Conservation (phyloP, 2,888 invertebrate genomes). For the Gandaritis pyraliata region DNA sequence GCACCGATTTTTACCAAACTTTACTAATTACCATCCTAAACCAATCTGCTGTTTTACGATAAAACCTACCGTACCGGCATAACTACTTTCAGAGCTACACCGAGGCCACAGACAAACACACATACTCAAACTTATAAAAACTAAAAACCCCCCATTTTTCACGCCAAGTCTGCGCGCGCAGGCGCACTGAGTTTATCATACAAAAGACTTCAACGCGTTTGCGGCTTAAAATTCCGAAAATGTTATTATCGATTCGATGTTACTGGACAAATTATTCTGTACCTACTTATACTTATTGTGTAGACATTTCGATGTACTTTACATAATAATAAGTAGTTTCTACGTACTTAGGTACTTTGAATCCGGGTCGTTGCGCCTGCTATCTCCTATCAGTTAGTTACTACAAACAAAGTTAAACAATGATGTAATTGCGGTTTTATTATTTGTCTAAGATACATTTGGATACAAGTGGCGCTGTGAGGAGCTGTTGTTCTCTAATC, state of each 20-base stretch:
- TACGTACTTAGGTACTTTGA: constrained; percentile 8
- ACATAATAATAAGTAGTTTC: not conserved
- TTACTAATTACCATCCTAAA: too few relatives aligned
- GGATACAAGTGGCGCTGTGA: constrained; percentile 11
- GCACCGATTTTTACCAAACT: too few relatives aligned
- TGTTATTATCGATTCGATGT: not conserved
- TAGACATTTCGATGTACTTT: not conserved
- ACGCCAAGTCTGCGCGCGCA: too few relatives aligned
- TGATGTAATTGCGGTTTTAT: constrained; percentile 40
- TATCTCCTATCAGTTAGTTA: constrained; percentile 38
- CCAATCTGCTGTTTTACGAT: too few relatives aligned
- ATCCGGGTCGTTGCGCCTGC: constrained; percentile 45
- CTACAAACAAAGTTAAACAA: constrained; percentile 32
- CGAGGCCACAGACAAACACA: too few relatives aligned
- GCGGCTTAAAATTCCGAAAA: not conserved
- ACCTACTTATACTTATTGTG: too few relatives aligned
- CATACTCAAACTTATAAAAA: too few relatives aligned
- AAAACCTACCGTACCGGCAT: too few relatives aligned
- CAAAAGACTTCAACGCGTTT: constrained; percentile 19
- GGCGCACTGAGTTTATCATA: not conserved
- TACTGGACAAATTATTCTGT: too few relatives aligned
- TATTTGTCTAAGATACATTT: constrained; percentile 25
- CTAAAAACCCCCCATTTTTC: too few relatives aligned
- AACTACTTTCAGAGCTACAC: too few relatives aligned
- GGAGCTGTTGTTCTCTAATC: constrained; percentile 2